Base-by-base conservation (phyloP, 1,140 invertebrate genomes). In the Drosophila littoralis region DNA sequence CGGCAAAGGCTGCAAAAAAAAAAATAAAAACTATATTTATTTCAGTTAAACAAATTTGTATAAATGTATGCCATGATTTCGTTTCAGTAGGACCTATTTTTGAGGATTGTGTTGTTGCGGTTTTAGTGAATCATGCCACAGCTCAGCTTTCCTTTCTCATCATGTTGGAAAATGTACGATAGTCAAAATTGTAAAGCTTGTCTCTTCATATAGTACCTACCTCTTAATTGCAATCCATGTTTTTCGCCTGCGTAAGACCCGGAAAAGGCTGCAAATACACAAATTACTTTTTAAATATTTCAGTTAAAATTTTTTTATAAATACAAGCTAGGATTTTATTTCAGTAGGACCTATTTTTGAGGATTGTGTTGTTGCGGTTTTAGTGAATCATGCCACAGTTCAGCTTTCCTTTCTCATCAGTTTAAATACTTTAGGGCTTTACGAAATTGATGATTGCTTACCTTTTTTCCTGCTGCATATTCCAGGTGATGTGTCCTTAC, bases 321-420 rank as follows among this genome's bases (percentile, higher is more conserved):
- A 17, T 1, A 17, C 17, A 17, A 1, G 1, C 17, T 17, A 17
- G 17, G 17, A 1, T 10, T 17, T 38, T 1, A 38, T 7, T 36
- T 91, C 89, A 91, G 89, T 51, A 91, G 89, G 89, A 88, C 90
- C 84, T 91, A 91, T 85, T 91, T 79, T 71, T 52, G 63, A 79
- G 81, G 82, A 89, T 80, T 66, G 72, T 71, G 68, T 83, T 91
- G 79, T 91, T 91, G 89, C 89, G 90, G 84, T 76, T 75, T 67
- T 73, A 91, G 84, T 78, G 89, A 85, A 91, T 91, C 90, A 91
- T 90, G 57, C 46, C 89, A 86, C 89, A 91, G 15, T 45, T 90
- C 88, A 90, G 75, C 38, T 54, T 48, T 77, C 61, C 79, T 55
- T 54, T 54, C 36, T 22, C 33, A 54, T 54, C 35, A 38, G n/a